Conservation (phyloP, 1,140 invertebrate genomes). For the Pinna nobilis region DNA sequence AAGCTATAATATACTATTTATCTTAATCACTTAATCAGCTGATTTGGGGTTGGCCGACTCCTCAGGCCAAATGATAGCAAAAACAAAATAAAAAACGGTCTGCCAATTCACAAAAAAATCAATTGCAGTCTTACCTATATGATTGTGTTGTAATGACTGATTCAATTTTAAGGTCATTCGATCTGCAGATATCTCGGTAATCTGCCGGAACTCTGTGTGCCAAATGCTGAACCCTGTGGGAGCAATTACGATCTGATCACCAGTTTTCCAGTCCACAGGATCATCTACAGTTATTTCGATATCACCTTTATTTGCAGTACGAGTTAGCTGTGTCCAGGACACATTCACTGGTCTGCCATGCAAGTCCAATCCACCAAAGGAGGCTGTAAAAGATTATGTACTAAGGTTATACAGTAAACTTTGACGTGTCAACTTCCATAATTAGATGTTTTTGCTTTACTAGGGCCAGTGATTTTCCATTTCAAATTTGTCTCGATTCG, state of each 20-base stretch:
- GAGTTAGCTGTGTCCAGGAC: conserved; percentile 59
- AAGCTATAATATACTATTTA: too few species aligned
- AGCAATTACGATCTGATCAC: conserved; percentile 65
- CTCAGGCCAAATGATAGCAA: too few species aligned
- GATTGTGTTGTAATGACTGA: conserved; percentile 49
- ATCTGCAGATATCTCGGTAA: conserved; percentile 51
- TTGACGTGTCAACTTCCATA: too few species aligned
- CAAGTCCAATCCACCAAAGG: conserved; percentile 65
- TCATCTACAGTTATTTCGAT: conserved; percentile 52
- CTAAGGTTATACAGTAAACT: too few species aligned
- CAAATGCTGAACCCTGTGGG: conserved; percentile 58
- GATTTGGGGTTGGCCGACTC: too few species aligned
- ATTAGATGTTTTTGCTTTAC: too few species aligned
- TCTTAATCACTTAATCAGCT: too few species aligned
- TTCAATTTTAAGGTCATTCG: conserved; percentile 57
- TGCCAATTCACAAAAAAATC: too few species aligned
- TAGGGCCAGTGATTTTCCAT: too few species aligned
- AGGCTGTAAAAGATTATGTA: too few species aligned
- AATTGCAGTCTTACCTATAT: conserved; percentile 53
- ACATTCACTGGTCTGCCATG: conserved; percentile 59
- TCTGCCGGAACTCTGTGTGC: conserved; percentile 64
- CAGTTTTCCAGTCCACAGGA: conserved; percentile 58
- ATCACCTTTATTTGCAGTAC: conserved; percentile 55
- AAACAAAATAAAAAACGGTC: too few species aligned
- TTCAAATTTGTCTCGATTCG: too few species aligned